phyloP scores from a whole-genome alignment of 2,113 vertebrate genomes.

The Tetrax tetrax region DNA sequence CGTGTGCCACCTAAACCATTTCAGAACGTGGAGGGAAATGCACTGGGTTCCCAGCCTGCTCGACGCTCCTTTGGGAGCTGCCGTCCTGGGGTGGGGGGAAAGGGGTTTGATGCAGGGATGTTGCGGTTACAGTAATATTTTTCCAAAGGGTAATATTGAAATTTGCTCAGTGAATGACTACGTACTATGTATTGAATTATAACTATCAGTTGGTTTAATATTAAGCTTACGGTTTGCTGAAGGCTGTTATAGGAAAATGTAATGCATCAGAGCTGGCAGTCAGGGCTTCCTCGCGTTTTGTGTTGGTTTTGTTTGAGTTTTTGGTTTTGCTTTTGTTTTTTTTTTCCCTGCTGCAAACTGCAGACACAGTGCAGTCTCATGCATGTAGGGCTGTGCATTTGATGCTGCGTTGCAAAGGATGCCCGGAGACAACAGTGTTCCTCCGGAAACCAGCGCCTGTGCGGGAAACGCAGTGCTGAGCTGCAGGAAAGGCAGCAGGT shows the following conservation, averaged over 20 bases:
- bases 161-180: background rate
- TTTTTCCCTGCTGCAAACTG: rapidly evolving
- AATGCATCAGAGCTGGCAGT: background rate
- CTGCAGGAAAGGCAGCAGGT: background rate
- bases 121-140: rapidly evolving
- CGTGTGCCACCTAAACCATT: background rate
- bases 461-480: rapidly evolving
- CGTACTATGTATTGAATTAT: background rate
- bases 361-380: background rate
- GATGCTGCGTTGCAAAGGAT: rapidly evolving
- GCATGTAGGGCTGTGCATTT: rapidly evolving
- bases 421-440: rapidly evolving
- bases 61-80: background rate
- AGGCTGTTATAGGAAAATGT: background rate
- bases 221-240: background rate
- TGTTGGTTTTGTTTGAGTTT: background rate
- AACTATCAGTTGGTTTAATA: background rate
- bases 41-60: background rate
- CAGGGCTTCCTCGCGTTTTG: rapidly evolving
- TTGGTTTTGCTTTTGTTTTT: background rate
- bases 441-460: rapidly evolving
- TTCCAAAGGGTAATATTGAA: background rate
- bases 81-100: background rate
- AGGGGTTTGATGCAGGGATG: background rate
- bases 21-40: background rate